Evolutionary conservation across 2,797 vertebrate genomes (phyloP), one percentile per base, ranked within the genome.

Genomic region (Anabas testudineus): DNA sequence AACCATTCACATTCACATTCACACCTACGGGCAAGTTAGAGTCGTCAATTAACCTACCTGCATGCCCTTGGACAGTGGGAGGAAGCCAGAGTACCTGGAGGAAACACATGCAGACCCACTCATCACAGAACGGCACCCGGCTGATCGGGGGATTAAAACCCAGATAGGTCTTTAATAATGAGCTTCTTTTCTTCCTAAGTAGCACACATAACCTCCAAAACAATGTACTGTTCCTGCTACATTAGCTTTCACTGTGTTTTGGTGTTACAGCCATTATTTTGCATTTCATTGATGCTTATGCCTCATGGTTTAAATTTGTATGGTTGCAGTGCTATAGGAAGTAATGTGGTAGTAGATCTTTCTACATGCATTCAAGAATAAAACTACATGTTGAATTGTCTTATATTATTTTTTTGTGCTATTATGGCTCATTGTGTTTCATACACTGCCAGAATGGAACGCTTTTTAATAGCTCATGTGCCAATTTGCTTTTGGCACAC

Each of bases 401-500:
- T 7, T n/a, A 3, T 52, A 36, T 16, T 36, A 28, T 34, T 26
- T 45, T 41, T 16, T 47, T 12, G 16, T 18, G 19, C 61, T 18
- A 32, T 15, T 13, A 36, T 21, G 26, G 51, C 21, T 45, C 4
- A 54, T 69, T 62, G 36, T 74, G 36, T 14, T 58, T 45, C n/a
- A 32, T 41, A 7, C 7, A 32, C 13, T 58, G 8, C 18, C 34
- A 59, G 10, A 19, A 7, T 60, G 54, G 3, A 36, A 46, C 22
- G 34, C 48, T 28, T 24, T 71, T 55, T 52, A 61, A 71, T 76
- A 70, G 15, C 64, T 24, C 10, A 22, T 72, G 2, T 9, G 52
- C 37, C 19, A 21, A 2, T 71, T 72, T 70, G 1, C 34, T 52
- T 71, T 74, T 70, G 53, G 56, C 67, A 69, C 18, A 15, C 22